Base-by-base conservation (phyloP, 1,140 invertebrate species). In the Ips nitidus region DNA sequence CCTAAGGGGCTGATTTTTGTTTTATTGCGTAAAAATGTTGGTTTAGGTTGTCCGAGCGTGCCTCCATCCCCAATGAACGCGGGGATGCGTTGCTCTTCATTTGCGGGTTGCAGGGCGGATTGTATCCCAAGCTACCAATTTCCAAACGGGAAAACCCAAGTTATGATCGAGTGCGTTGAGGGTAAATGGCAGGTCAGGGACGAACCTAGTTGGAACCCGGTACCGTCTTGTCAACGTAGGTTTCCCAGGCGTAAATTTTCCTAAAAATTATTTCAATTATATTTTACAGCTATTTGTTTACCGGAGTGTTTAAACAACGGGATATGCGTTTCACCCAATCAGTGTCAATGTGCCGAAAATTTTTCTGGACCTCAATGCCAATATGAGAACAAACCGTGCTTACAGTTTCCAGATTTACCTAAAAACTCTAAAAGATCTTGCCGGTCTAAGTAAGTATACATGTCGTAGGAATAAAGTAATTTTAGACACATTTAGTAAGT, bases 281-380 rank as follows among this genome's bases (percentile, higher is more conserved):
- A 5, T 47, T 47, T 56, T 82, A 45, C 71, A 93, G 91, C 90
- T 2, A 82, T 87, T 70, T 95, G 93, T 77, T 75, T 87, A 8
- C 88, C 89, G 0, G 80, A 84, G 1, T 95, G 93, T 78, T 82
- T 89, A 75, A 94, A 95, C 80, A 89, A 86, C 57, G 93, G 93
- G 1, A 88, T 90, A 8, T 95, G 93, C 75, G 75, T 89, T 1
- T 83, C 82, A 1, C 89, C 89, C 0, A 87, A 91, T 78, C 80
- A 84, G 1, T 94, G 92, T 74, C 78, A 87, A 5, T 95, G 93
- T 74, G 82, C 88, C 0, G 83, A 87, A 37, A 88, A 88, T 74
- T 94, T 86, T 78, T 84, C 84, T 39, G 93, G 93, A 22, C 84
- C 87, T 1, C 83, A 88, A 56, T 95, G 93, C 76, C 89, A 94